Evolutionary conservation across 2,113 vertebrate genomes (phyloP).

Genomic region (Acrocephalus kingi): DNA sequence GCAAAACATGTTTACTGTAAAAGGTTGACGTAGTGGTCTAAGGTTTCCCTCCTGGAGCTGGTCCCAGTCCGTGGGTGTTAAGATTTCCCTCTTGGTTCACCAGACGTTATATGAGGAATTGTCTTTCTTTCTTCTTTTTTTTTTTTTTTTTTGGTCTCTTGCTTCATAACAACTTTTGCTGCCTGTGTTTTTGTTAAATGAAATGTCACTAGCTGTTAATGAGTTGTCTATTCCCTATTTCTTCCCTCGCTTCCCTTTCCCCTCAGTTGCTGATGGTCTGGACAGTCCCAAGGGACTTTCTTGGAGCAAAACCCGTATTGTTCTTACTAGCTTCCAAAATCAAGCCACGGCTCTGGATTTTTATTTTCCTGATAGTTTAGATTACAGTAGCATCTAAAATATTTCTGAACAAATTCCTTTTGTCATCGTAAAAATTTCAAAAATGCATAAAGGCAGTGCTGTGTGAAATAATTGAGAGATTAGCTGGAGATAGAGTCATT

Average conservation of each 20-base stretch:
- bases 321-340: conserved; percentile 43
- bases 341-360: neutral
- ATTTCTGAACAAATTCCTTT: conserved; percentile 10
- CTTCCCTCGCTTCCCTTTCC: conserved; percentile 18
- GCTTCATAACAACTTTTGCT: conserved; percentile 68
- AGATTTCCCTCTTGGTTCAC: conserved; percentile 88
- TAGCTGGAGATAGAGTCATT: neutral
- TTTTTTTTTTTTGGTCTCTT: conserved; percentile 57
- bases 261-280: conserved; percentile 49
- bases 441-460: neutral
- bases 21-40: conserved; percentile 85
- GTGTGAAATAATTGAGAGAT: neutral
- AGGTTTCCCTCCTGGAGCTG: conserved; percentile 90
- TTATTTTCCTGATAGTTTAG: conserved; percentile 17
- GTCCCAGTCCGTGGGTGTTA: conserved; percentile 82
- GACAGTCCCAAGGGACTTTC: conserved; percentile 59
- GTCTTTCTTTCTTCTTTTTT: conserved; percentile 36
- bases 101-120: conserved; percentile 87
- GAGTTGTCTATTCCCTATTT: conserved; percentile 66
- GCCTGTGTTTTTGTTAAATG: conserved; percentile 71
- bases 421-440: conserved; percentile 38
- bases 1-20: conserved; percentile 92
- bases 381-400: conserved; percentile 31
- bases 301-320: conserved; percentile 26
- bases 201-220: conserved; percentile 74